These are phyloP conservation scores for Diloba caeruleocephala DNA, from an alignment of 2,888 invertebrate genomes.

Conservation along the genomic window DNA sequence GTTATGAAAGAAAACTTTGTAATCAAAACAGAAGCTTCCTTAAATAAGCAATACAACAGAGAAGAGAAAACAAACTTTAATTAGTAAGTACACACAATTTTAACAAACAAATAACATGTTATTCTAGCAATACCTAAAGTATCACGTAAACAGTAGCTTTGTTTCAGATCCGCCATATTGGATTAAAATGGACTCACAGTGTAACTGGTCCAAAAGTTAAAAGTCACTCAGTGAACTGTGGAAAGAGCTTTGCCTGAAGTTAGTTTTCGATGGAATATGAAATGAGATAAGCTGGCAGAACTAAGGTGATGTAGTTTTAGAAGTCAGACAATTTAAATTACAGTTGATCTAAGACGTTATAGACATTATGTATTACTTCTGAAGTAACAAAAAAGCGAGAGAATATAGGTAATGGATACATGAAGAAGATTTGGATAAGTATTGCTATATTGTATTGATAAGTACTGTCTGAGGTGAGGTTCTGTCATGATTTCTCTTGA, in stretches of 20 bases:
- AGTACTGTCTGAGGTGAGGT: no score
- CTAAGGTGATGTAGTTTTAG: constrained; percentile 40
- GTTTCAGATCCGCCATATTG: constrained; percentile 18
- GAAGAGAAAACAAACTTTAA: constrained; percentile 2
- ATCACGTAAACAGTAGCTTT: not conserved
- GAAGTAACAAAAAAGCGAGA: no score
- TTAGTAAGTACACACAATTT: constrained; percentile 4
- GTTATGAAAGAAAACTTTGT: constrained; percentile 12
- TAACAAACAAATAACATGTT: not conserved
- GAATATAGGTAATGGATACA: no score
- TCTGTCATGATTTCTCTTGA: no score
- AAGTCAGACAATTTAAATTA: not conserved
- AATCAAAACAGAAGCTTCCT: constrained; percentile 1
- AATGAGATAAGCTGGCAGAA: constrained; percentile 33
- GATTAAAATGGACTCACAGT: constrained; percentile 20
- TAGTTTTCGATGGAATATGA: constrained; percentile 48
- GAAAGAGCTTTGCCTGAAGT: constrained; percentile 42
- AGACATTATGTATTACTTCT: no score
- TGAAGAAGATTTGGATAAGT: no score
- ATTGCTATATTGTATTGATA: no score
- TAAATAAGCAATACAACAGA: not conserved
- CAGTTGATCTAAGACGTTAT: not conserved
- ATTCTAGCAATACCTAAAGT: not conserved
- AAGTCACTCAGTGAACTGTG: constrained; percentile 38
- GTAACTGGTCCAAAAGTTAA: constrained; percentile 31